Base-by-base conservation (phyloP, 2,113 vertebrate species). In the Ophthalmolycus amberensis region DNA sequence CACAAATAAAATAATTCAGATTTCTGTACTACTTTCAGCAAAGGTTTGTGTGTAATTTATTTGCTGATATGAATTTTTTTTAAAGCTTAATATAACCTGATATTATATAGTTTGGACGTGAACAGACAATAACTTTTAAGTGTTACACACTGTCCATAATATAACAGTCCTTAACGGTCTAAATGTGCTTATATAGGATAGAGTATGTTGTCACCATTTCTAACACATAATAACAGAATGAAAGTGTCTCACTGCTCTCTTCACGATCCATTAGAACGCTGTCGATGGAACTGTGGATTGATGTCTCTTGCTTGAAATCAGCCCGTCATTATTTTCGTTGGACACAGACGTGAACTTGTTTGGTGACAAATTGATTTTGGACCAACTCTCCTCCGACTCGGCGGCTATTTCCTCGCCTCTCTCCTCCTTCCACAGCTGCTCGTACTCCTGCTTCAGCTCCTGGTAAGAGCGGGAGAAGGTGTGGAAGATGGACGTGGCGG, bases 401-500 rank as follows among this genome's bases (percentile, higher is more conserved):
- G 82, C 87, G 0, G 90, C 90, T 0, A 79, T 69, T 0, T 83
- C 87, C 68, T 92, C 91, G 0, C 77, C 90, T 10, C 77, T 56
- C 83, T 95, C 94, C 81, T 94, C 94, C 80, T 95, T 95, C 87
- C 95, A 95, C 34, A 97, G 32, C 42, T 93, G 91, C 72, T 97
- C 95, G 0, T 98, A 97, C 59, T 97, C 95, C 77, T 92, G 95
- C 79, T 97, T 97, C 60, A 99, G 84, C 91, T 99, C 97, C 0
- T 97, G 92, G 79, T 99, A 99, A 14, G 96, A 97, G 73, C 95
- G 96, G 29, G 98, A 99, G 94, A 99, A 99, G 6, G 97, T 98
- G 86, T 99, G 98, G 89, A 99, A 99, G 86, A 99, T 99, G 0
- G 97, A 99, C 0, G 98, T 99, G 3, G 97, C 98, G 0, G 98